Percentiles rank a stretch among this genome's conserved stretches.
These are phyloP conservation scores for Mythimna ferrago DNA, from an alignment of 2,888 invertebrate genomes.

Conservation along the genomic window DNA sequence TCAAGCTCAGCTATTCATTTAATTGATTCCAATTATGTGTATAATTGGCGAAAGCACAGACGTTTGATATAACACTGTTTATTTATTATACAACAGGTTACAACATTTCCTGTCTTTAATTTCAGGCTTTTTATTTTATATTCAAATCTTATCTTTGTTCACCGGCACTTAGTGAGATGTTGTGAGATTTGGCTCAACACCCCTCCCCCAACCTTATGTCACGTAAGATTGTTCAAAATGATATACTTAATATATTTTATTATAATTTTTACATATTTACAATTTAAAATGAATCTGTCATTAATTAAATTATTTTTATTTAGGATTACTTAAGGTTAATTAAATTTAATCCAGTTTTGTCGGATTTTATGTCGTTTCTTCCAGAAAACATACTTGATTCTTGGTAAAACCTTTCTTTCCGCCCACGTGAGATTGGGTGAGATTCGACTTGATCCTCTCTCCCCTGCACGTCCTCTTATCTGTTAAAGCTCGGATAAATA, in stretches of 20 bases:
- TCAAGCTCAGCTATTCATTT: constrained; percentile 67
- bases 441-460: neutral
- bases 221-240: no score
- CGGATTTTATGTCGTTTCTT: no score
- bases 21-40: constrained; percentile 69
- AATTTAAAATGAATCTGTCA: neutral
- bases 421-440: neutral
- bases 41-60: constrained; percentile 71
- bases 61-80: constrained; percentile 51
- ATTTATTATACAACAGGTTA: constrained; percentile 58
- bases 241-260: no score
- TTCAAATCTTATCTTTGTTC: neutral
- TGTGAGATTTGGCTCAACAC: neutral
- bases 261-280: no score
- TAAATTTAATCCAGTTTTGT: neutral
- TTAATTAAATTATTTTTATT: neutral
- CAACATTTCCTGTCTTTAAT: constrained; percentile 47
- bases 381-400: neutral
- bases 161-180: neutral
- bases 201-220: no score
- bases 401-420: neutral
- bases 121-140: constrained; percentile 5
- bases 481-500: neutral
- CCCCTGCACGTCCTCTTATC: neutral
- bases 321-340: neutral